Evolutionary conservation across 2,888 invertebrate species (phyloP).

Genomic region (Bellardia pandia): DNA sequence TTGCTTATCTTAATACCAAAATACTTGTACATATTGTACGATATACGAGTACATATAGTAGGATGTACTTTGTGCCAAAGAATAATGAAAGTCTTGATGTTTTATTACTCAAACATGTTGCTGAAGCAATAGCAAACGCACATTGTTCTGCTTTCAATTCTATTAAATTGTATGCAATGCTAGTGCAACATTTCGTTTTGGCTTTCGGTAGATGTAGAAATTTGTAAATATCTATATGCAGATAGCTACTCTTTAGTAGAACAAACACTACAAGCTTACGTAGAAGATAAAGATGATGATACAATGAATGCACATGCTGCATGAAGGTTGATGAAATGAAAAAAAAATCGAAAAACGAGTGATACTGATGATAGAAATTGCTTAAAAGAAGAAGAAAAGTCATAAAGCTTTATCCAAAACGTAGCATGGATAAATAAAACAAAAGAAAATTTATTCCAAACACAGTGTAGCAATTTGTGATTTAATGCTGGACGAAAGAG

Average conservation of each 20-base stretch:
- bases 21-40: not conserved
- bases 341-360: slow-evolving; percentile 8
- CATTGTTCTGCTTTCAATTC: slow-evolving; percentile 32
- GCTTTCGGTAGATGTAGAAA: slow-evolving; percentile 7
- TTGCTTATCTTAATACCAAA: slow-evolving; percentile 68
- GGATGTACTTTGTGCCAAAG: not conserved
- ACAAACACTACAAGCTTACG: slow-evolving; percentile 34
- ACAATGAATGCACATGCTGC: slow-evolving; percentile 33
- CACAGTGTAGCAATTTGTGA: slow-evolving; percentile 22
- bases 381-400: slow-evolving; percentile 11
- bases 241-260: not conserved
- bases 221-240: slow-evolving; percentile 15
- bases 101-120: slow-evolving; percentile 48
- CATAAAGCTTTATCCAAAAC: slow-evolving; percentile 43
- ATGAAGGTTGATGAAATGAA: slow-evolving; percentile 1
- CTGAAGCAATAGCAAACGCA: slow-evolving; percentile 23
- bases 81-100: slow-evolving; percentile 44
- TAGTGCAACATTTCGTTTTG: slow-evolving; percentile 25
- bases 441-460: not conserved
- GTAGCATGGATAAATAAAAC: slow-evolving; percentile 31
- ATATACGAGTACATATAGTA: not conserved
- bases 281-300: not conserved
- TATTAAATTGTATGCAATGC: slow-evolving; percentile 20
- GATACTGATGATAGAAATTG: slow-evolving; percentile 16
- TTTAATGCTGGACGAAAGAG: not conserved